phyloP scores from a whole-genome alignment of 2,888 invertebrate genomes.

The Lepas anatifera region DNA sequence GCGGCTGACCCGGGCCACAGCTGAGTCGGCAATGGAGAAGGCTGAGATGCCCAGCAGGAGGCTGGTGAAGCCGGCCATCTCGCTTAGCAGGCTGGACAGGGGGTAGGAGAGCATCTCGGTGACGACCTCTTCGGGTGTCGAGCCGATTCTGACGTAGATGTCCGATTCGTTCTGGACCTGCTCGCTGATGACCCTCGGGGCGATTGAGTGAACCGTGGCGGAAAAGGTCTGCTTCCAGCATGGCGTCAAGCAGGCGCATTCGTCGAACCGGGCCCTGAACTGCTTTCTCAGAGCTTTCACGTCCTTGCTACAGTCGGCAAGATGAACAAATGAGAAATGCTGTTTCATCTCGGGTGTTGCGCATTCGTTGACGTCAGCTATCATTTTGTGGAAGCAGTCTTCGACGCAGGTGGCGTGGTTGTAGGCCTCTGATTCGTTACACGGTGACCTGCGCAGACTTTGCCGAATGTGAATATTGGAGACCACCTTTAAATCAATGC shows the following conservation, averaged over 20 bases:
- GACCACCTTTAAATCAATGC: not conserved
- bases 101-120: not conserved
- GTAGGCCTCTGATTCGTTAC: not conserved
- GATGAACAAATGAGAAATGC: not conserved
- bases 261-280: not conserved
- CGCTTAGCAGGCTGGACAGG: not conserved
- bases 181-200: not conserved
- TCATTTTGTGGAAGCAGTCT: not conserved
- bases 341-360: not conserved
- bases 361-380: not conserved
- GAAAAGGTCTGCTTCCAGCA: not conserved
- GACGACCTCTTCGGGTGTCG: not conserved
- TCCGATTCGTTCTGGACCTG: no score
- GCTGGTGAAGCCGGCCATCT: not conserved
- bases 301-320: not conserved
- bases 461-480: not conserved
- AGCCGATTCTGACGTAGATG: not conserved
- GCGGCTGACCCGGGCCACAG: no score
- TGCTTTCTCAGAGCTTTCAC: not conserved
- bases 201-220: not conserved
- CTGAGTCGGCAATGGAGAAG: not conserved
- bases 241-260: not conserved
- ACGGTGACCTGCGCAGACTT: not conserved
- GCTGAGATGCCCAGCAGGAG: not conserved
- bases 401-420: not conserved